Conservation (phyloP, 2,113 vertebrate genomes). For the Planiliza haematocheilus region DNA sequence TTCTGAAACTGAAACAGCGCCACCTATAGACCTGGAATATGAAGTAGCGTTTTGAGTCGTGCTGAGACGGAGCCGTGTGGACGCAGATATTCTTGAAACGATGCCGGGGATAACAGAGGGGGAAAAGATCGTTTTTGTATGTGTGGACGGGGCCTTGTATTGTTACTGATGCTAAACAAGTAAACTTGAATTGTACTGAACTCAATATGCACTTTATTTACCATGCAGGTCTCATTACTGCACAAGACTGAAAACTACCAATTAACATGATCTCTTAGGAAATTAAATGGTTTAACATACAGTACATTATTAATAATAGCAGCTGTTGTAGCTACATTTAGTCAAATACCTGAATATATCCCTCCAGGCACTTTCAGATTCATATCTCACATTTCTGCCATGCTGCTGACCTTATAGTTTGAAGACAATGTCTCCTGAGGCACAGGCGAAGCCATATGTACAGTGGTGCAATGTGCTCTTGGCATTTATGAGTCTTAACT, state of each 20-base stretch:
- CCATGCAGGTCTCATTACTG: background rate
- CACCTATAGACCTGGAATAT: too few species aligned
- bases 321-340: conserved; percentile 3
- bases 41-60: too few species aligned
- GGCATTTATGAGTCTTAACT: background rate
- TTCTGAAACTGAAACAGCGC: too few species aligned
- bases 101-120: too few species aligned
- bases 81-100: too few species aligned
- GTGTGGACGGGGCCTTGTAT: too few species aligned
- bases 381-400: conserved; percentile 64
- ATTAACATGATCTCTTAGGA: background rate
- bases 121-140: too few species aligned
- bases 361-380: conserved; percentile 56
- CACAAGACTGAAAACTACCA: background rate
- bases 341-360: conserved; percentile 21
- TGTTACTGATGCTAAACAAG: too few species aligned
- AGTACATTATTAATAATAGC: background rate
- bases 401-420: conserved; percentile 51
- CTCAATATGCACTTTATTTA: conserved; percentile 32
- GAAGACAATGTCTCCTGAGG: conserved; percentile 28
- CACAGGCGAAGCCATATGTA: background rate
- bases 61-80: too few species aligned
- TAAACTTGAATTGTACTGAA: too few species aligned
- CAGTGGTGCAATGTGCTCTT: background rate
- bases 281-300: conserved; percentile 6